Conservation (phyloP, 2,797 vertebrate species). For the Vipera latastei region DNA sequence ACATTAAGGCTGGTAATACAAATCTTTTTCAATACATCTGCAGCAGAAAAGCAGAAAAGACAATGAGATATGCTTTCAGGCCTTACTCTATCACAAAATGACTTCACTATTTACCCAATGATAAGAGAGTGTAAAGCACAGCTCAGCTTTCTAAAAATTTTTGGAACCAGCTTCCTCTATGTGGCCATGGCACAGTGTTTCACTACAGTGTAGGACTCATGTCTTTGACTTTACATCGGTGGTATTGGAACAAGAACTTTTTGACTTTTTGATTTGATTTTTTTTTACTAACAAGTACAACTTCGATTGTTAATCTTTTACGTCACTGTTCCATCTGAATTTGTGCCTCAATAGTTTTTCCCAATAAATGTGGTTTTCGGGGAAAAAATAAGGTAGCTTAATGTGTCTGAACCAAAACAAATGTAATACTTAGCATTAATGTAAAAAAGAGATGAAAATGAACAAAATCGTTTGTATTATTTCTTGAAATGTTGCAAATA, state of each 20-base stretch:
- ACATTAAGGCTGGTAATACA: too few species aligned
- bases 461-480: not conserved
- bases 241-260: not conserved
- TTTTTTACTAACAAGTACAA: constrained; percentile 57
- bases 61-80: too few species aligned
- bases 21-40: too few species aligned
- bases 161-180: not conserved
- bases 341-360: not conserved
- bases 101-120: too few species aligned
- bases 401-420: constrained; percentile 39
- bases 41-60: too few species aligned
- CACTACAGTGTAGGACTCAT: not conserved
- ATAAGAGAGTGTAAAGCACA: too few species aligned
- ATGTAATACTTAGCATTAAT: not conserved
- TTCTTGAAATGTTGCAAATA: not conserved
- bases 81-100: too few species aligned
- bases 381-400: constrained; percentile 23
- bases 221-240: not conserved
- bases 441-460: not conserved
- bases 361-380: constrained; percentile 14
- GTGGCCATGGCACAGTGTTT: too few species aligned
- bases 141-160: too few species aligned
- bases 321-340: not conserved
- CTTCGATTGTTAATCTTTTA: constrained; percentile 3
- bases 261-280: constrained; percentile 39